Evolutionary conservation across 2,888 invertebrate species (phyloP), one percentile per base, ranked within the genome.

Genomic region (Embidobia sp.): DNA sequence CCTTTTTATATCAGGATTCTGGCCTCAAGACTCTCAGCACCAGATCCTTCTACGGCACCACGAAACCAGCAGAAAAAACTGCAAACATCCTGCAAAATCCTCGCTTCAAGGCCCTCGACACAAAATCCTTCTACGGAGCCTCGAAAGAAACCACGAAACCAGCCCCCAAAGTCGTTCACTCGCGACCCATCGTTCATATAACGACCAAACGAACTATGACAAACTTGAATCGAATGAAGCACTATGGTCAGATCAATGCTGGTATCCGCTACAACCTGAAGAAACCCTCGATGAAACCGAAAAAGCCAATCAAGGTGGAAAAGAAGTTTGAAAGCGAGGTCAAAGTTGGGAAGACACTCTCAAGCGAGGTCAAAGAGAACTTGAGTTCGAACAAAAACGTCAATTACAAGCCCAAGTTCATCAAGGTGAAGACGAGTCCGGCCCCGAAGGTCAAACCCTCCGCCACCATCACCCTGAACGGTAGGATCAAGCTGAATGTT

Each of bases 221-320:
- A 72, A 72, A n/a, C 67, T 80, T 46, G 0, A 46, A 75, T 3
- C 8, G 7, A 85, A 86, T 69, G 83, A 90, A 84, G 15, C 85
- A 90, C 18, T 81, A 90, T 6, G 93, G 93, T 0, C 91, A 92
- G 84, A 93, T 94, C n/a, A 94, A 94, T 83, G 90, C 91, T 70
- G 94, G 94, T 0, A 94, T 94, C 0, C 88, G 90, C 66, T 94
- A 94, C 82, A 92, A 91, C 73, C 85, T 90, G 0, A 90, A 90
- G 33, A 81, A 82, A 55, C 51, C 76, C n/a, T n/a, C n/a, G n/a
- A n/a, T n/a, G 0, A 70, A 77, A 22, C 42, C 42, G 22, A 22
- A 19, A n/a, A 42, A 18, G 29, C 29, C 29, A 29, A 7, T n/a
- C 0, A 57, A 74, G 2, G 42, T 78, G 15, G 79, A 79, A 22